phyloP scores from a whole-genome alignment of 2,888 invertebrate species.

The Masnerella sp. region DNA sequence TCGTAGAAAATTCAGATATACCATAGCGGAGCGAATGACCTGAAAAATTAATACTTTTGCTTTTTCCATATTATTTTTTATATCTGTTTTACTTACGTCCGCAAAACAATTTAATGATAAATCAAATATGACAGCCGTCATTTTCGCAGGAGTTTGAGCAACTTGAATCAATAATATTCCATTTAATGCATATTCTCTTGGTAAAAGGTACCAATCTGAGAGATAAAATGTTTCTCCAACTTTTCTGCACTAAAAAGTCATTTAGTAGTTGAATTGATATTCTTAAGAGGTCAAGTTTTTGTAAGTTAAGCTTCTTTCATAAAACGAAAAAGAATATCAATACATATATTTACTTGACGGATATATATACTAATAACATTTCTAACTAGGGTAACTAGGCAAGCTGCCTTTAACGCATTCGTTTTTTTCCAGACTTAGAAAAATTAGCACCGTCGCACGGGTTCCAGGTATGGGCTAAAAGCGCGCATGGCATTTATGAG shows the following conservation, averaged over 20 bases:
- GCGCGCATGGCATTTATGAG: no score
- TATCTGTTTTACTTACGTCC: conserved; percentile 15
- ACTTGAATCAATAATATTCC: conserved; percentile 15
- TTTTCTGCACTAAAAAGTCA: conserved; percentile 26
- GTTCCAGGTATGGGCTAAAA: no score
- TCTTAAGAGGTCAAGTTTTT: not conserved
- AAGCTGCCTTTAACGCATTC: no score
- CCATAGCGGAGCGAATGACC: conserved; percentile 12
- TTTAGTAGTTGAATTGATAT: not conserved
- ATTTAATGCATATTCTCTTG: conserved; percentile 10
- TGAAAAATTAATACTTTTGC: conserved; percentile 1
- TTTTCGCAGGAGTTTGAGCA: conserved; percentile 18
- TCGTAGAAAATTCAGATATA: conserved; percentile 26
- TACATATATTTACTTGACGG: no score
- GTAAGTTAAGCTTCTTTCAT: not conserved
- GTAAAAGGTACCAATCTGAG: conserved; percentile 35
- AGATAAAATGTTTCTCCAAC: conserved; percentile 34
- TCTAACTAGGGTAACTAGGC: no score
- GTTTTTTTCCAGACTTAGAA: no score
- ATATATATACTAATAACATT: no score
- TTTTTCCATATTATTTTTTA: not conserved
- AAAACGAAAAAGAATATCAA: not conserved
- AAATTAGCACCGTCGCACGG: no score
- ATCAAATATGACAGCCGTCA: conserved; percentile 33
- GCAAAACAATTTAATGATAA: conserved; percentile 27